Base-by-base conservation (phyloP, 2,888 invertebrate species). In the Rhodophaea formosa region DNA sequence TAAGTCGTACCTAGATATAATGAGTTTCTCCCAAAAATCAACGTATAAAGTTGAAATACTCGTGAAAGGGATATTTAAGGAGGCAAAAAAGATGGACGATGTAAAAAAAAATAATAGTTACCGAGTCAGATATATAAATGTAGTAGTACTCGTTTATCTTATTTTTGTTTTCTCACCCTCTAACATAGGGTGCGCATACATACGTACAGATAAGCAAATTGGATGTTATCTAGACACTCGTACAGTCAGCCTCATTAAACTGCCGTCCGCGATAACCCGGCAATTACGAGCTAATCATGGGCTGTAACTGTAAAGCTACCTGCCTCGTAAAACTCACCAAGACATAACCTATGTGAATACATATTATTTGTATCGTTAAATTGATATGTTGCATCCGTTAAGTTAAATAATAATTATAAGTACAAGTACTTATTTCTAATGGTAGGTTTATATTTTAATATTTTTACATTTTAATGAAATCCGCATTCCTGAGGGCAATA, bases 181-280 rank as follows among this genome's bases (percentile, higher is more conserved):
- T 12, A 39, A n/a, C 12, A n/a, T n/a, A 39, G 12, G 39, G 23
- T 46, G 7, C 12, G 45, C 17, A 23, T 3, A 5, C 23, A 23
- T 46, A 46, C 46, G 68, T 78, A 79, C 70, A 80, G 82, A 84
- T 84, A 84, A 80, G 69, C n/a, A 63, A 66, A 62, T 71, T 63
- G 65, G 61, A 58, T 55, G 68, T 79, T 80, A 80, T 80, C 77
- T 68, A 60, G 56, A 44, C 55, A 56, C 67, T 70, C 66, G 72
- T 72, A 69, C 10, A 77, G 65, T 69, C 71, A 71, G 69, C 67
- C 80, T 79, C 79, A 79, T 86, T 84, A 84, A 23, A 77, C 74
- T 69, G 15, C 73, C 70, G 75, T 76, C 70, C 70, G 62, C 72
- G 87, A 88, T 87, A 87, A 81, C 77, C 74, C 70, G 56, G 69